A percentile compares a stretch with the other conserved stretches of the same genome.
Conservation (phyloP, 1,140 invertebrate species). For the Drosophila azteca region DNA sequence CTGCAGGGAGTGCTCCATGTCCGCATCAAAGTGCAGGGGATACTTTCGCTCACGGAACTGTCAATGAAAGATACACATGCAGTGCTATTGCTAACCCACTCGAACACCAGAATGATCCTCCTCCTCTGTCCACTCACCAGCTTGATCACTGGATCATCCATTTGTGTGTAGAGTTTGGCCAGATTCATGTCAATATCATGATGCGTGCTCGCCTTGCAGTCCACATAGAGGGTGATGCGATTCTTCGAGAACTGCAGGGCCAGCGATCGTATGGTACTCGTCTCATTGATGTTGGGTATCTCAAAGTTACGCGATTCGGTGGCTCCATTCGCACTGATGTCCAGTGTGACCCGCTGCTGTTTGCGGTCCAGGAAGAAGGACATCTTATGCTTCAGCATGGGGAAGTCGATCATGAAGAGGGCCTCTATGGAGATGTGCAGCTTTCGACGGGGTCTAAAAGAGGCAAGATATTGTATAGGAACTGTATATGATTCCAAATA, state of each 20-base stretch:
- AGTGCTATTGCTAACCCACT: neutral
- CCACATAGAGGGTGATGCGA: slow-evolving; percentile 74
- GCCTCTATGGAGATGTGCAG: slow-evolving; percentile 85
- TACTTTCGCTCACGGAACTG: slow-evolving; percentile 85
- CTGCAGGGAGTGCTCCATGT: slow-evolving; percentile 78
- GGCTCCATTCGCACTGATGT: slow-evolving; percentile 79
- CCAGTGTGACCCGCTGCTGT: slow-evolving; percentile 86
- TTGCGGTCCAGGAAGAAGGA: slow-evolving; percentile 87
- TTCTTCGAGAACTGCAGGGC: slow-evolving; percentile 79
- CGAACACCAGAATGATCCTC: neutral
- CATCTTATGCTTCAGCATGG: slow-evolving; percentile 87
- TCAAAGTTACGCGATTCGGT: slow-evolving; percentile 80
- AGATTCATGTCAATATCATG: slow-evolving; percentile 80
- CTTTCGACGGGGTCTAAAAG: slow-evolving; percentile 84
- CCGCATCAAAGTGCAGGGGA: slow-evolving; percentile 84
- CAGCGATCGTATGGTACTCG: slow-evolving; percentile 79
- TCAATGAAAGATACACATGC: slow-evolving; percentile 16
- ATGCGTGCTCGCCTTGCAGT: slow-evolving; percentile 79
- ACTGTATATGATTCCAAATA: neutral
- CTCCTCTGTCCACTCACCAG: slow-evolving; percentile 59
- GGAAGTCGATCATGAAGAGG: slow-evolving; percentile 87
- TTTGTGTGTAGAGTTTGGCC: slow-evolving; percentile 78
- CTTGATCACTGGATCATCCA: slow-evolving; percentile 83
- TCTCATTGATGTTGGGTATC: slow-evolving; percentile 82
- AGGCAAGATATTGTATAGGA: neutral